Evolutionary conservation across 2,888 invertebrate species (phyloP).

Genomic region (Megastigmus dorsalis): DNA sequence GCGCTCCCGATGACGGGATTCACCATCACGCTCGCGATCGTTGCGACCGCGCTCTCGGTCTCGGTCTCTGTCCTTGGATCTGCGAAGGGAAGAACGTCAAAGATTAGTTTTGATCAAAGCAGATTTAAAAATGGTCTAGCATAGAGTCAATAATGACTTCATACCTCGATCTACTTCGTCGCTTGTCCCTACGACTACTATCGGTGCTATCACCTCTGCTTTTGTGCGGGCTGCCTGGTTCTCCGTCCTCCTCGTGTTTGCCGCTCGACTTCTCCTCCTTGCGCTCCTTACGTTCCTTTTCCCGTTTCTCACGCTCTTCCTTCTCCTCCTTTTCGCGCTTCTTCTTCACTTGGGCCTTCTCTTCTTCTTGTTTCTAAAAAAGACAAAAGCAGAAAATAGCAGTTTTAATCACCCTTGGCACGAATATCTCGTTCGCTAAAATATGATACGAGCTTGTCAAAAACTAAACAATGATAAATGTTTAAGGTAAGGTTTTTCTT

Average conservation of each 20-base stretch:
- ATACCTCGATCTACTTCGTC: conserved; percentile 76
- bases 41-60: conserved; percentile 77
- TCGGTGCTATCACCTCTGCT: conserved; percentile 67
- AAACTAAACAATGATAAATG: conserved; percentile 37
- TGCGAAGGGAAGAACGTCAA: conserved; percentile 55
- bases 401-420: background rate
- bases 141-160: background rate
- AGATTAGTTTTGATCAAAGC: too few species aligned
- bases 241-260: conserved; percentile 65
- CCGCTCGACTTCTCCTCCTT: conserved; percentile 45
- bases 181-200: conserved; percentile 71
- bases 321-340: conserved; percentile 76
- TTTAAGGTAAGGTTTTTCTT: conserved; percentile 1
- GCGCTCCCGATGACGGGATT: too few species aligned
- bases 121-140: too few species aligned
- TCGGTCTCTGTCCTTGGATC: conserved; percentile 70
- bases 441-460: conserved; percentile 36
- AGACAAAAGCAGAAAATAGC: conserved; percentile 65
- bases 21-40: conserved; percentile 66
- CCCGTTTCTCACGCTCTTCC: conserved; percentile 73
- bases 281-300: conserved; percentile 62
- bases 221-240: conserved; percentile 69
- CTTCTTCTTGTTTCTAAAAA: conserved; percentile 85
- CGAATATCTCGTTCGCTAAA: background rate
- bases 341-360: conserved; percentile 79